Evolutionary conservation across 2,113 vertebrate species (phyloP).

Genomic region (Odontesthes bonariensis): DNA sequence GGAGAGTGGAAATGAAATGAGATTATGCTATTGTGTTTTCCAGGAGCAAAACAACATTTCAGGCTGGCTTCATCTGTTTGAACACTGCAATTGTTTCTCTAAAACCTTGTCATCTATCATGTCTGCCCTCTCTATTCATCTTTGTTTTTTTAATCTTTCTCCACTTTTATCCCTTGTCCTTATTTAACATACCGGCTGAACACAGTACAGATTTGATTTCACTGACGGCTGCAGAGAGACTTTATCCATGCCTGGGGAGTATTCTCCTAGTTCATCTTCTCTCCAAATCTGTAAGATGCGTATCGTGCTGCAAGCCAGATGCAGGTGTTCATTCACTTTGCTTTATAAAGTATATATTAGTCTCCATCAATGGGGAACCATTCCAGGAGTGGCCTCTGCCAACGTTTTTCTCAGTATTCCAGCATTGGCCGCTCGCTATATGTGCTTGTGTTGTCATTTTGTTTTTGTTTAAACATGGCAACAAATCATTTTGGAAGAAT

Average conservation of each 20-base stretch:
- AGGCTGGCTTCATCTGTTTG: conserved; percentile 41
- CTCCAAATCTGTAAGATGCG: not conserved
- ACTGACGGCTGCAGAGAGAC: not conserved
- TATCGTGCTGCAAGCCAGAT: conserved; percentile 9
- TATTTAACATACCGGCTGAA: conserved; percentile 9
- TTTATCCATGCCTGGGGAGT: conserved; percentile 4
- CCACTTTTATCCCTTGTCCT: not conserved
- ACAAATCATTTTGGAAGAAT: not conserved
- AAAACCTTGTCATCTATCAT: conserved; percentile 45
- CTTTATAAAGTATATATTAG: not conserved
- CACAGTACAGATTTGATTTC: conserved; percentile 21
- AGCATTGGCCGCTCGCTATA: not conserved
- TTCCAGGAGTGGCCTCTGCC: conserved; percentile 1
- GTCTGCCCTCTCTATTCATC: conserved; percentile 10
- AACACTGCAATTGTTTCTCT: conserved; percentile 26
- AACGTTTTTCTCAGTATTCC: conserved; percentile 4
- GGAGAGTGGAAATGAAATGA: conserved; percentile 49
- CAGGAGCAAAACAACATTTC: conserved; percentile 48
- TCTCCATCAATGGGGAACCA: not conserved
- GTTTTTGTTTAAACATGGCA: not conserved
- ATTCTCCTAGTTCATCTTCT: not conserved
- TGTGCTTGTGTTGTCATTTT: not conserved
- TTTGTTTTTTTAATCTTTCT: conserved; percentile 13
- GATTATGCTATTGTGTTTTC: conserved; percentile 46
- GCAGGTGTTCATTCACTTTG: not conserved